Base-by-base conservation (phyloP, 64 coral and sea anemone genomes). In the Montipora capricornis region DNA sequence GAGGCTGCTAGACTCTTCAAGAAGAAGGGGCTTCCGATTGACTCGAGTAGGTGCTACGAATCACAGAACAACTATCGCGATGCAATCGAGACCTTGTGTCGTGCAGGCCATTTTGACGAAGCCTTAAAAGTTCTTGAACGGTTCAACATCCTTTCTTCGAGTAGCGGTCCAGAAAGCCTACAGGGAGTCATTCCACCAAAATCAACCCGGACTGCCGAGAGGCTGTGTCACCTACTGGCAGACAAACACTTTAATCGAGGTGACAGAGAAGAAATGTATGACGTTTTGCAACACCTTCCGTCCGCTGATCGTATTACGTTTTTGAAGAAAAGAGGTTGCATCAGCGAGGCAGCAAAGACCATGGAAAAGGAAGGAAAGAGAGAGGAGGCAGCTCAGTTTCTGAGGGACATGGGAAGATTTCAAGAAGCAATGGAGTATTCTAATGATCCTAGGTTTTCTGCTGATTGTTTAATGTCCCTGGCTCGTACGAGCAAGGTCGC, bases 181-280 rank as follows among this genome's bases (percentile, higher is more conserved):
- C 51, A 97, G 20, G 89, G 83, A 44, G 68, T 97, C 47, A 53
- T 95, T 46, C 96, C 93, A 52, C 96, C 96, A 19, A 92, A 88
- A 50, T 22, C 90, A 19, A 84, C 93, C 77, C 80, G 93, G 6
- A 97, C 96, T 74, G 61, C 91, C 4, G 96, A 97, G 45, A 84
- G 96, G 19, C 73, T 97, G 20, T 91, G 93, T 87, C 88, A 95
- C 53, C 73, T 92, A 47, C 87, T 95, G 24, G 96, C 96, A 51
- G 84, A 92, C 29, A 76, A 94, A 68, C 93, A 95, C 68, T 95
- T 73, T 26, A 91, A 89, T 17, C 60, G 62, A 53, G 44, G 74
- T 2, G 58, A 76, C 87, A 79, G 16, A 89, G 2, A 75, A 61
- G 89, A 95, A 24, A 97, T 97, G 96, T 89, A 94, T 24, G 77